These are phyloP conservation scores for Ecliptopera silaceata DNA, from an alignment of 2,888 invertebrate species.

Conservation along the genomic window DNA sequence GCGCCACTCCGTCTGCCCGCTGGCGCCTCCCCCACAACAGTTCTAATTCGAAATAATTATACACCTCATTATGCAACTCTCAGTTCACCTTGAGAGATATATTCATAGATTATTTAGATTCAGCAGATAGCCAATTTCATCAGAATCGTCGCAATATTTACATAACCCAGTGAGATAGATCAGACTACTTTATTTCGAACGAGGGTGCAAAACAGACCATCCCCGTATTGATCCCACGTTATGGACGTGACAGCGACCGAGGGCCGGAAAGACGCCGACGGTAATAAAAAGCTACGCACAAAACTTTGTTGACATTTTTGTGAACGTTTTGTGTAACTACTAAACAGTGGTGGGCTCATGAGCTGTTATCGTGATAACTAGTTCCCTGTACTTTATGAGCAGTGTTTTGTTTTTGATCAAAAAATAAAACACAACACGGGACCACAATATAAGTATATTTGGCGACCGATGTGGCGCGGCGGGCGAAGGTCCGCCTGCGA, in stretches of 20 bases:
- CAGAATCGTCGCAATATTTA: constrained; percentile 26
- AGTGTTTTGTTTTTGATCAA: too few relatives aligned
- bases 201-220: constrained; percentile 59
- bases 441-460: too few relatives aligned
- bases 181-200: constrained; percentile 41
- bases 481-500: too few relatives aligned
- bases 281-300: constrained; percentile 52
- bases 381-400: too few relatives aligned
- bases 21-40: constrained; percentile 36
- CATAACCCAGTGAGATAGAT: constrained; percentile 27
- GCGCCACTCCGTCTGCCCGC: constrained; percentile 63
- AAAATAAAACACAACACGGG: too few relatives aligned
- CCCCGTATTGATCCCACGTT: constrained; percentile 72
- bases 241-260: constrained; percentile 50
- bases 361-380: too few relatives aligned
- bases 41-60: constrained; percentile 29
- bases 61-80: constrained; percentile 32
- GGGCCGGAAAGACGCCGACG: constrained; percentile 42
- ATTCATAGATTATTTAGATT: constrained; percentile 23
- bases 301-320: constrained; percentile 33
- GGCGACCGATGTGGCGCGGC: too few relatives aligned
- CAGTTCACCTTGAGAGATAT: constrained; percentile 9
- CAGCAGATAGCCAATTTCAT: constrained; percentile 23
- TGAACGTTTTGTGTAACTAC: constrained; percentile 28
- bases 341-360: too few relatives aligned